A percentile compares a stretch with the other conserved stretches of the same genome.
These are phyloP conservation scores for Oncorhynchus keta DNA, from an alignment of 2,113 vertebrate species.

Conservation along the genomic window DNA sequence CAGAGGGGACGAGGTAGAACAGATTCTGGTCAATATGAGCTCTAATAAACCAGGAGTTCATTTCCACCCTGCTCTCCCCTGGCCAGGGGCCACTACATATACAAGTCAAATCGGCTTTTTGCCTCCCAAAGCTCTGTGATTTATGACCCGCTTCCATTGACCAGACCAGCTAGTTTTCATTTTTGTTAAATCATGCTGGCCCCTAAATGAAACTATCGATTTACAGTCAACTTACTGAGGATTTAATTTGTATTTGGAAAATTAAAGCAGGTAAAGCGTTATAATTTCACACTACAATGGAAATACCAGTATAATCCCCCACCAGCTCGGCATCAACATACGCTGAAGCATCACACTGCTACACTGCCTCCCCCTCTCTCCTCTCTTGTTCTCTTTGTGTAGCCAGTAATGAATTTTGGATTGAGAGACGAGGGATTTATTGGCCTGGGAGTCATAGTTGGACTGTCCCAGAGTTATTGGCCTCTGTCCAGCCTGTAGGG, in stretches of 20 bases:
- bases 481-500: constrained; percentile 47
- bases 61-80: constrained; percentile 75
- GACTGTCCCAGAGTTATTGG: constrained; percentile 70
- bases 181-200: constrained; percentile 96
- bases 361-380: background rate
- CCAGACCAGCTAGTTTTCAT: constrained; percentile 97
- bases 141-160: constrained; percentile 96
- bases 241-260: constrained; percentile 99
- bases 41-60: constrained; percentile 79
- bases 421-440: constrained; percentile 66
- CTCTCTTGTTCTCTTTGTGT: constrained; percentile 53
- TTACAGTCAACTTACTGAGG: constrained; percentile 97
- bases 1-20: constrained; percentile 16
- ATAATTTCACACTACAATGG: constrained; percentile 92
- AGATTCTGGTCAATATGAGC: constrained; percentile 72
- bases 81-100: constrained; percentile 83
- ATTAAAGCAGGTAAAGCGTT: constrained; percentile 97
- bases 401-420: constrained; percentile 82
- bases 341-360: constrained; percentile 19
- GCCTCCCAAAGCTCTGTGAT: constrained; percentile 90
- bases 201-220: constrained; percentile 99
- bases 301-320: constrained; percentile 75
- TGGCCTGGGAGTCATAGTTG: constrained; percentile 71
- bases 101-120: constrained; percentile 95
- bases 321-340: background rate